A percentile compares a stretch with the other conserved stretches of the same genome.
Evolutionary conservation across 2,113 vertebrate species (phyloP).

Genomic region (Gambusia holbrooki): DNA sequence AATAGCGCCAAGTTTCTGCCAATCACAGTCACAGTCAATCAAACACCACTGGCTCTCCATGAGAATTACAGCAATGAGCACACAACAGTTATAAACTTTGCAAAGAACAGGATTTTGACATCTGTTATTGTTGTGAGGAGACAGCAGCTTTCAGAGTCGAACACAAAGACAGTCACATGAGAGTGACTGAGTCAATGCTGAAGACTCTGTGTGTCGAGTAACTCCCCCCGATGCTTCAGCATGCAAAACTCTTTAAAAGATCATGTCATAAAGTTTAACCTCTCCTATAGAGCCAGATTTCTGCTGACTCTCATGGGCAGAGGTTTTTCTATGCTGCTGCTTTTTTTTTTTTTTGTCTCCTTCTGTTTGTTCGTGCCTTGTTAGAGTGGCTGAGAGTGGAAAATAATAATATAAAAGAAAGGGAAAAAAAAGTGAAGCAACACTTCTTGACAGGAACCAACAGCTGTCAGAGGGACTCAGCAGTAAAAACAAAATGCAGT

Average conservation of each 20-base stretch:
- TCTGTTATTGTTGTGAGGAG: conserved; percentile 63
- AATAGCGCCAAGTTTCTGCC: conserved; percentile 69
- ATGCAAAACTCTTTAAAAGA: conserved; percentile 44
- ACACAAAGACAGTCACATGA: conserved; percentile 50
- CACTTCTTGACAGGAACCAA: conserved; percentile 70
- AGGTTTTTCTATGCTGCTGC: conserved; percentile 29
- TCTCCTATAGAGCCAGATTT: conserved; percentile 27
- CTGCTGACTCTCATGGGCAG: conserved; percentile 54
- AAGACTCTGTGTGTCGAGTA: conserved; percentile 22
- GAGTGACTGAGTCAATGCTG: conserved; percentile 30
- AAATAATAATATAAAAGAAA: conserved; percentile 34
- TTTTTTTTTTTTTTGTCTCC: conserved; percentile 22
- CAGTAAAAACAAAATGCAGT: conserved; percentile 67
- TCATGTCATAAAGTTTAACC: conserved; percentile 58
- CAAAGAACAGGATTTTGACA: conserved; percentile 63
- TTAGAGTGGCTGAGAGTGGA: conserved; percentile 58
- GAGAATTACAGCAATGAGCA: conserved; percentile 57
- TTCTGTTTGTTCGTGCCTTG: conserved; percentile 63
- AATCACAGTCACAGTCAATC: conserved; percentile 74
- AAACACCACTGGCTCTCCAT: conserved; percentile 55
- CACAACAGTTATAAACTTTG: conserved; percentile 62
- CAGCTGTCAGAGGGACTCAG: conserved; percentile 70
- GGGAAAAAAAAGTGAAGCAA: conserved; percentile 40
- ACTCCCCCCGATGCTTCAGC: conserved; percentile 16
- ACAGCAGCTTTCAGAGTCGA: conserved; percentile 47